Evolutionary conservation across 2,888 invertebrate genomes (phyloP), one percentile per base, ranked within the genome.

Genomic region (Mythimna ferrago): DNA sequence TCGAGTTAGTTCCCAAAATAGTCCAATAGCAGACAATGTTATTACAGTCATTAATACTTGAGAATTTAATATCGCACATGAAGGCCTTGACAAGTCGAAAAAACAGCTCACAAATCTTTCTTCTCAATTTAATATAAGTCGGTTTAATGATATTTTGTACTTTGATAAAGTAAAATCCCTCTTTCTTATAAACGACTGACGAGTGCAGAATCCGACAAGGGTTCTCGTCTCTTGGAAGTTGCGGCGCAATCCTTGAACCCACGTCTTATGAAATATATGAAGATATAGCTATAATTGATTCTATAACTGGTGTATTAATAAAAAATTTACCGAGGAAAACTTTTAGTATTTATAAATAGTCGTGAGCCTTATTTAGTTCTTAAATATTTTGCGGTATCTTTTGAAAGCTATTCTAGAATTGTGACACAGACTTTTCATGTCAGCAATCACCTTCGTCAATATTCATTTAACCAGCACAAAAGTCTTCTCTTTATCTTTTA

Each of bases 141-240:
- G 1, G 16, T 68, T 72, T 76, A 53, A 44, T 65, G 26, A 57
- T 64, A 53, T 67, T 74, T 63, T 57, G 44, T 76, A 62, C 60
- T 57, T 68, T 61, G 58, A 16, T 68, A 38, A 53, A 81, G 66
- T 72, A 66, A 41, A 32, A 54, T 44, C 32, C 57, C 48, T 62
- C 48, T 66, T 67, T 57, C 54, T 68, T 71, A 54, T 61, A 71
- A 78, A 61, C 51, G 58, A 58, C 48, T 82, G 67, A 82, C 76
- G 62, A 76, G 62, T 71, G 57, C 80, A 79, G 57, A 66, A 65
- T 16, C 48, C 65, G 69, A 72, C 67, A 60, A 62, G 79, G 76
- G 71, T 79, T 56, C 44, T 35, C 56, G 54, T 67, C 70, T 67
- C 74, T 67, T n/a, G 51, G 64, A 78, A 67, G 51, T 64, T 48